Percentiles rank a stretch among this genome's conserved stretches.
These are phyloP conservation scores for Ceratotherium simum DNA, from an alignment of 2,113 vertebrate genomes.

Conservation along the genomic window DNA sequence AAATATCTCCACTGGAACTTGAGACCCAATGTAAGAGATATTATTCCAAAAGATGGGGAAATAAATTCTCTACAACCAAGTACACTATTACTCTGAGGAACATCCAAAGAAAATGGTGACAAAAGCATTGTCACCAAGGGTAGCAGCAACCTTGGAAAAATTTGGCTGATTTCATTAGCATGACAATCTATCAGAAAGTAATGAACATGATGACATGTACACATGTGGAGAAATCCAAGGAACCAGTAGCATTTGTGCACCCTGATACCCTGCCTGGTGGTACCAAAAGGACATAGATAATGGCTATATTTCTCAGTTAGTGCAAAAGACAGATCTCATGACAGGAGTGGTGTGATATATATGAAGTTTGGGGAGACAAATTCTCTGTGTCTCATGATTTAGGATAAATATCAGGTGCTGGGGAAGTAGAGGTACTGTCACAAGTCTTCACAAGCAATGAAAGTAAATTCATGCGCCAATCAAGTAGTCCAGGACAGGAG, in stretches of 20 bases:
- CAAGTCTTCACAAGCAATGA: neutral
- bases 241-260: neutral
- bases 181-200: neutral
- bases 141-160: neutral
- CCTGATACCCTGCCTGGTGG: neutral
- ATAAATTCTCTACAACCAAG: neutral
- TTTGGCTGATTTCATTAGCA: neutral
- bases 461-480: neutral
- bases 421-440: accelerated
- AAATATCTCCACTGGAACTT: neutral
- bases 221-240: neutral
- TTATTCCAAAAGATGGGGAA: neutral
- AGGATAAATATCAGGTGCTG: neutral
- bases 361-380: neutral
- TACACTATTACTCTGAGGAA: neutral
- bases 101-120: neutral
- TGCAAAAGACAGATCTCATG: neutral
- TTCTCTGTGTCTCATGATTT: accelerated
- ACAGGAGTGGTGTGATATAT: accelerated
- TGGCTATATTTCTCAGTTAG: neutral
- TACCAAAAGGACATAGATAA: neutral
- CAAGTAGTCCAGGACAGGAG: neutral
- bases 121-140: neutral
- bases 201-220: neutral
- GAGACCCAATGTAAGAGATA: neutral